Base-by-base conservation (phyloP, 2,797 vertebrate species). In the Micromesistius poutassou region DNA sequence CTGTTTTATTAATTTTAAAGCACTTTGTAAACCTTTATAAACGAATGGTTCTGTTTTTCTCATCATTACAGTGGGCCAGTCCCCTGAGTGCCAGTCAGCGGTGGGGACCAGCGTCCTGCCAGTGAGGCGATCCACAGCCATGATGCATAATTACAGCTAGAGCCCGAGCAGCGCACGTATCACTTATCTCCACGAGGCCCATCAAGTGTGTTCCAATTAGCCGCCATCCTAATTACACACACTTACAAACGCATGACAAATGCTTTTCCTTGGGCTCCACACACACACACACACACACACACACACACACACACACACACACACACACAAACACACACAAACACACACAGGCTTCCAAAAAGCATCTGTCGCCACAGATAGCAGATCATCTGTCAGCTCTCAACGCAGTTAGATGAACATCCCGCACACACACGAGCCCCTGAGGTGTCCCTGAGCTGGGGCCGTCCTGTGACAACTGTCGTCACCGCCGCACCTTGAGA, bases 151-250 rank as follows among this genome's bases (percentile, higher is more conserved):
- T 83, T 83, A 79, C 78, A 72, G 55, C 62, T 73, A 78, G 77
- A 7, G 77, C 78, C 82, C 74, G 88, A 30, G 36, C 74, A 73
- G 71, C 28, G 46, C 81, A 82, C 77, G 70, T 82, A 81, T 85
- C 85, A 81, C 77, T 86, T 84, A 83, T 88, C 82, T 83, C 79
- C 71, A 70, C 79, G 76, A 84, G 84, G 81, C 77, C 38, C 73
- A 82, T 84, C 76, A 81, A 81, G 72, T 78, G 78, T 79, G 68
- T 77, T 88, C 86, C 84, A 90, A 90, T 93, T 91, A 91, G 80
- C 84, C 80, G 82, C 74, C 78, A 30, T 72, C 86, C 81, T 78
- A 90, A 90, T 91, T 89, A 89, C 77, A 85, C 42, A 71, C 78
- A 85, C 81, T 83, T 81, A 50, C 46, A 50, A 62, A 62, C 1